Percentiles rank a stretch among this genome's conserved stretches.
phyloP scores from a whole-genome alignment of 2,888 invertebrate genomes.

The Himalopsyche tibetana region DNA sequence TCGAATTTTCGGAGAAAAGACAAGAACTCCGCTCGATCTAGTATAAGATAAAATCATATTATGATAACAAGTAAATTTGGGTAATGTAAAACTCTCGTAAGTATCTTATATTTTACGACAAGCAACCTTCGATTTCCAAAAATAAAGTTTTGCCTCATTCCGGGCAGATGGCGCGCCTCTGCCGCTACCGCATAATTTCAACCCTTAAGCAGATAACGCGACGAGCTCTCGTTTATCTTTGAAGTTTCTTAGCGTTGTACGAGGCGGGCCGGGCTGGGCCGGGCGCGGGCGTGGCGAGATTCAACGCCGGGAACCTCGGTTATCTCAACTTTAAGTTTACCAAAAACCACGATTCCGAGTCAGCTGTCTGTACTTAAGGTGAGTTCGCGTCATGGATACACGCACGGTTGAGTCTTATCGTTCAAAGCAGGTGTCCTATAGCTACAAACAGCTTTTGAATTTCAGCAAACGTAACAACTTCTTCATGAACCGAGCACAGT shows the following conservation, averaged over 20 bases:
- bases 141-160: slow-evolving; percentile 26
- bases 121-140: slow-evolving; percentile 28
- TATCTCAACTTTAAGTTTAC: slow-evolving; percentile 61
- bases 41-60: slow-evolving; percentile 22
- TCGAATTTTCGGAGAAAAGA: slow-evolving; percentile 26
- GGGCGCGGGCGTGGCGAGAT: slow-evolving; percentile 18
- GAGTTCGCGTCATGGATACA: slow-evolving; percentile 44
- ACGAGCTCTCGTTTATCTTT: slow-evolving; percentile 60
- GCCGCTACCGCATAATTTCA: slow-evolving; percentile 44
- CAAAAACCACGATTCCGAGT: slow-evolving; percentile 59
- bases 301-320: slow-evolving; percentile 55
- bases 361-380: slow-evolving; percentile 50
- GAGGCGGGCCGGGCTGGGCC: neutral
- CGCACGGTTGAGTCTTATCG: slow-evolving; percentile 51
- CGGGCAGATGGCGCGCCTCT: slow-evolving; percentile 22
- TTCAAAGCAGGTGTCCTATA: slow-evolving; percentile 46
- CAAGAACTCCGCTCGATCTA: slow-evolving; percentile 5
- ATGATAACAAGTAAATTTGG: slow-evolving; percentile 34
- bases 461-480: slow-evolving; percentile 13
- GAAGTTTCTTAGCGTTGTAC: slow-evolving; percentile 54
- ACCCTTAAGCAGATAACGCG: slow-evolving; percentile 44
- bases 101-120: slow-evolving; percentile 34
- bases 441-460: slow-evolving; percentile 11
- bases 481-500: slow-evolving; percentile 16
- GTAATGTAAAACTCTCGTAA: slow-evolving; percentile 34